Evolutionary conservation across 2,113 vertebrate genomes (phyloP).

Genomic region (Scalopus aquaticus): DNA sequence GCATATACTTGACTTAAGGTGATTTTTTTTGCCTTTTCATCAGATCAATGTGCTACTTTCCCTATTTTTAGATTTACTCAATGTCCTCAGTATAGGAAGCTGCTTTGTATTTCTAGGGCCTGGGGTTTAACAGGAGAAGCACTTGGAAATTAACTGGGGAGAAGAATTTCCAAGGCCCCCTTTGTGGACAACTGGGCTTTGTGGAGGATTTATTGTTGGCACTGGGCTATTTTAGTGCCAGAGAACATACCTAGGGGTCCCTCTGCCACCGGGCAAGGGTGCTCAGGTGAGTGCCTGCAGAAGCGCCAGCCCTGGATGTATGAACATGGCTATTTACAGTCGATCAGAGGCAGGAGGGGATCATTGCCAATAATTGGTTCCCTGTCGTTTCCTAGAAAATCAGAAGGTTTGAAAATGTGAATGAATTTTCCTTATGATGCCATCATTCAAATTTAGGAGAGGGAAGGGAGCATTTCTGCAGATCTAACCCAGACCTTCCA

Average conservation of each 20-base stretch:
- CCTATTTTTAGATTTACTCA: conserved; percentile 64
- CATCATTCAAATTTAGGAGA: not conserved
- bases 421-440: conserved; percentile 2
- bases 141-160: not conserved
- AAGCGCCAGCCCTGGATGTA: not conserved
- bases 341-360: not conserved
- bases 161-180: not conserved
- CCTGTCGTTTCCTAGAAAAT: conserved; percentile 2
- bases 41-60: conserved; percentile 36
- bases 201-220: not conserved
- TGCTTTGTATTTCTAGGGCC: conserved; percentile 35
- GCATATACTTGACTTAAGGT: conserved; percentile 20
- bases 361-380: not conserved
- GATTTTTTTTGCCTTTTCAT: conserved; percentile 33
- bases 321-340: not conserved
- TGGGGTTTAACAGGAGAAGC: not conserved
- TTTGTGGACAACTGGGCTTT: not conserved
- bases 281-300: not conserved
- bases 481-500: not conserved
- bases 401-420: conserved; percentile 16
- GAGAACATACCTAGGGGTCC: not conserved
- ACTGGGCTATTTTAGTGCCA: not conserved
- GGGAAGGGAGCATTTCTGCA: not conserved
- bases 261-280: not conserved
- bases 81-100: conserved; percentile 41